A percentile compares a stretch with the other conserved stretches of the same genome.
These are phyloP conservation scores for Drosophila prostipennis DNA, from an alignment of 2,888 invertebrate genomes.

Conservation along the genomic window DNA sequence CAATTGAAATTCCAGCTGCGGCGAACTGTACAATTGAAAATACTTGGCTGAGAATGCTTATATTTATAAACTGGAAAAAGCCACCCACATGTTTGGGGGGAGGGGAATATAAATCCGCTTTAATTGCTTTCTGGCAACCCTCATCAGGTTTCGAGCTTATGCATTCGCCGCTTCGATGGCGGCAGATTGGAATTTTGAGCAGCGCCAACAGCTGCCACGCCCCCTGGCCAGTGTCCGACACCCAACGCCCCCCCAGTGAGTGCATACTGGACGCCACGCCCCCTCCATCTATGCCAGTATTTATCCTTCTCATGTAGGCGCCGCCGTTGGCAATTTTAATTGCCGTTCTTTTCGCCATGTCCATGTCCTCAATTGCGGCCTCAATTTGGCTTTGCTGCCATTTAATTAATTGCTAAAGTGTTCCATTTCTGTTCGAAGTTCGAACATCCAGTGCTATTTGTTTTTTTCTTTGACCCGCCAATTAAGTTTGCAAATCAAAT, in stretches of 20 bases:
- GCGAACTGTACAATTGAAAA: conserved; percentile 23
- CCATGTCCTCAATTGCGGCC: conserved; percentile 21
- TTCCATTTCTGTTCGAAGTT: conserved; percentile 18
- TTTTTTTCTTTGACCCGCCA: conserved; percentile 11
- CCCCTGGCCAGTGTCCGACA: neutral
- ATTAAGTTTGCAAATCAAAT: conserved; percentile 47
- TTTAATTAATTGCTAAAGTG: conserved; percentile 59
- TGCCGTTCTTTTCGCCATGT: conserved; percentile 45
- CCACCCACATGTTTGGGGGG: conserved; percentile 1
- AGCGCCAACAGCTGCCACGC: conserved; percentile 26
- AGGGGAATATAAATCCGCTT: conserved; percentile 3
- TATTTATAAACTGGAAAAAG: conserved; percentile 18
- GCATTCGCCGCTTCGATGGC: conserved; percentile 26
- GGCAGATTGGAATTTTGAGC: conserved; percentile 43
- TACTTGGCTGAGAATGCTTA: conserved; percentile 1
- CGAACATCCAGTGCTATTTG: conserved; percentile 12
- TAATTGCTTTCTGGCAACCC: conserved; percentile 28
- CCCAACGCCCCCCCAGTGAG: neutral
- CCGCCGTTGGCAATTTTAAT: conserved; percentile 57
- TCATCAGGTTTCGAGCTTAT: conserved; percentile 25
- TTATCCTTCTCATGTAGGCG: conserved; percentile 30
- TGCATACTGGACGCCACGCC: conserved; percentile 44
- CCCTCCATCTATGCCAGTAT: conserved; percentile 44
- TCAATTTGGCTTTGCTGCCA: conserved; percentile 31
- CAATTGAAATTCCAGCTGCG: conserved; percentile 4